Base-by-base conservation (phyloP, 2,888 invertebrate species). In the Norana najaformis region DNA sequence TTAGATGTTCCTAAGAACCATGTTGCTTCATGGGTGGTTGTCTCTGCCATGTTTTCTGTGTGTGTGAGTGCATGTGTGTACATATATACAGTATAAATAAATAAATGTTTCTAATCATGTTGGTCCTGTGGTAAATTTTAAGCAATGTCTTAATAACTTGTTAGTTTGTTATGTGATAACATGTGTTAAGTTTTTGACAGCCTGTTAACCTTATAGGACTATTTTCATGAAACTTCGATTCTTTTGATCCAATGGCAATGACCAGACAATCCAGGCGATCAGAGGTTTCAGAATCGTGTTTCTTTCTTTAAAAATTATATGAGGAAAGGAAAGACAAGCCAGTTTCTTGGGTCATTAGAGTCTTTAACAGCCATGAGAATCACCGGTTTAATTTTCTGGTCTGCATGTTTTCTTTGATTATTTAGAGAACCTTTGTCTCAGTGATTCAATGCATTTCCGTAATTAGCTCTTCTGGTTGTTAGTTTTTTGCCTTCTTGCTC, bases 151-250 rank as follows among this genome's bases (percentile, higher is more conserved):
- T 53, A 5, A 30, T 23, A 53, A 53, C 53, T 53, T 69, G 69
- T 85, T 85, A 85, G 36, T 85, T 37, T 85, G 85, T 85, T 85
- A 23, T 36, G 35, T 85, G 85, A 36, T 85, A 85, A 35, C 36
- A 85, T 2, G 11, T 36, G 35, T 85, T 37, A 36, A 85, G 35
- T 35, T n/a, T n/a, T n/a, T n/a, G n/a, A n/a, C n/a, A n/a, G n/a
- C n/a, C n/a, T n/a, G n/a, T n/a, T 36, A 36, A 36, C 36, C 37
- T 35, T 36, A 23, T 11, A 35, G 85, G 35, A 85, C 6, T 85
- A 35, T 83, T 36, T 35, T 85, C 23, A 36, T 18, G 23, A 35
- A 85, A 35, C 36, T 85, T 35, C 14, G 5, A 23, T 85, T 30
- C 47, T 47, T 16, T 47, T 20, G 47, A 47, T 47, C 6, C 30